Evolutionary conservation across 2,888 invertebrate species (phyloP), one percentile per base, ranked within the genome.

Genomic region (Dynastes grantii): DNA sequence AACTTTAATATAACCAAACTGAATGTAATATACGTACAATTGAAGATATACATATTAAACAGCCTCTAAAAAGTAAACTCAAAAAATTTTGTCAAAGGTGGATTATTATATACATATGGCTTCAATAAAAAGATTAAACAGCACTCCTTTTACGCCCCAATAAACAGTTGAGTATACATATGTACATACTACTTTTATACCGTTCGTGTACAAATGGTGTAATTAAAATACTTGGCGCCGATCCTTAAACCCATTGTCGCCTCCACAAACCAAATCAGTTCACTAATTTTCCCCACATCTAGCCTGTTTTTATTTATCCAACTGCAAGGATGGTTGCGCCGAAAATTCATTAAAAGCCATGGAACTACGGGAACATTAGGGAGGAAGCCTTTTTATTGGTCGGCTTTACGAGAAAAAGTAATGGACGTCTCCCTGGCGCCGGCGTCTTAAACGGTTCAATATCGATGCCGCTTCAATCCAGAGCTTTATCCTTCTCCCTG

Each of bases 401-500:
- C 37, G n/a, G 58, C 55, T 71, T 71, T 58, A 71, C 71, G 71
- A 58, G 71, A 71, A 55, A 71, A 37, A 58, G 45, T 71, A 55
- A 71, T 71, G 71, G 71, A 71, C 71, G 76, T 51, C 64, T 64
- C 51, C 49, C 65, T 65, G 64, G 64, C 76, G 76, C 76, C 64
- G 76, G 76, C 76, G 76, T 65, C 65, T 65, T 76, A 65, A 76
- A 45, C 63, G 63, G 64, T 63, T 76, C 63, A 49, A 76, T 76
- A 76, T 64, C 53, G 76, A 45, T 65, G 65, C 76, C 76, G 51
- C 76, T 32, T 65, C 64, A 53, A 76, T 67, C 76, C 27, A 49
- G 65, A 45, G 16, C 6, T 53, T 51, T 51, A 64, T 71, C 16
- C 71, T 71, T 13, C 16, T 32, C 58, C 16, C 37, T 37, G 32